Base-by-base conservation (phyloP, 37 sponge, comb jelly and placozoan species). In the Chondrilla cf. caribensis region DNA sequence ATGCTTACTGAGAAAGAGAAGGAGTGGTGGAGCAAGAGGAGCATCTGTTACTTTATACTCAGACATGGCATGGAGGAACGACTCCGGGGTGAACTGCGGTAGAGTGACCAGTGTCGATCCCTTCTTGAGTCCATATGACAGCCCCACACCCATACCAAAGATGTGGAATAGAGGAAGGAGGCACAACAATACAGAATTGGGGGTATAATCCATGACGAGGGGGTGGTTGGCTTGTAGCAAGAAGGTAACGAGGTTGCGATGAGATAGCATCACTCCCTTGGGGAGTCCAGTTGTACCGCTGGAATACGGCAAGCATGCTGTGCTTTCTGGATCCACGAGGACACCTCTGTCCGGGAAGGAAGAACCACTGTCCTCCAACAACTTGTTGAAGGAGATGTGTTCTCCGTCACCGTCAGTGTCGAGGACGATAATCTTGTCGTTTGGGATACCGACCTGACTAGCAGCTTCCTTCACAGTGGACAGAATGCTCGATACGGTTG, bases 201-300 rank as follows among this genome's bases (percentile, higher is more conserved):
- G 59, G 4, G 26, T 31, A 9, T 60, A 25, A 19, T 85, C 40
- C 28, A 85, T 37, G 0, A 81, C 22, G 54, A 85, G 64, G 1
- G 85, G 82, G 37, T 87, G 86, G 35, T 75, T 39, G 17, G 85
- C n/a, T 58, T 91, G 92, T 35, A 15, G 25, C 2, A 84, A 21
- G 38, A 87, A 87, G 25, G 93, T 42, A n/a, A 86, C 76, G 24
- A 91, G 54, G 65, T 89, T 94, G 54, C 72, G 36, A 70, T 95
- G 90, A 18, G 93, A 84, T 26, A 95, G 64, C 93, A 92, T 90
- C 44, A 95, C 96, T n/a, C 93, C 96, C 65, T 95, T 95, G 36
- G 93, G 86, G 22, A 95, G 85, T n/a, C 96, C 96, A 38, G 93
- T 96, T 7, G 96, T 96, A 0, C 96, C 96, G 68, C 96, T 96